Conservation (phyloP, 2,113 vertebrate species). For the Tricholaema leucomelas region DNA sequence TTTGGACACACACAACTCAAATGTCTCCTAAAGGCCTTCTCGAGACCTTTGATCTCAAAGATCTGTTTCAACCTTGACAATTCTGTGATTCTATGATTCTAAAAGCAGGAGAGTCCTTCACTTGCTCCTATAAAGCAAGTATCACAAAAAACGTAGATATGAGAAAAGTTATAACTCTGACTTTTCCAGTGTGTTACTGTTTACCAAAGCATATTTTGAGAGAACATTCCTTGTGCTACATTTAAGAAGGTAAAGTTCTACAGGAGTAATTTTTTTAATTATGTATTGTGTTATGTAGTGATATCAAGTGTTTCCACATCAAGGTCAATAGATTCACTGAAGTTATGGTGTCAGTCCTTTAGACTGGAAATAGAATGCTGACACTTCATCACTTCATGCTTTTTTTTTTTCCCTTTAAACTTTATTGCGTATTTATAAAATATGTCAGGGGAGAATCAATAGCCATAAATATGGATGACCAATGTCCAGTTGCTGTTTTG, state of each 20-base stretch:
- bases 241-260: neutral
- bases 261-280: neutral
- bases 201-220: neutral
- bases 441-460: neutral
- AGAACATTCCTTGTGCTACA: neutral
- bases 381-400: neutral
- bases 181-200: neutral
- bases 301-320: neutral
- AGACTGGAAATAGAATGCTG: neutral
- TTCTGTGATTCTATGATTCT: too few relatives aligned
- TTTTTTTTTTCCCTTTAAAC: fast-evolving
- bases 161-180: neutral
- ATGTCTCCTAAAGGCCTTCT: too few relatives aligned
- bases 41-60: too few relatives aligned
- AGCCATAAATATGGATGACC: neutral
- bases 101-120: neutral
- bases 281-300: fast-evolving
- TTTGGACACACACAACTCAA: neutral
- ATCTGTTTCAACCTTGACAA: too few relatives aligned
- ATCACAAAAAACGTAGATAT: neutral
- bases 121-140: neutral
- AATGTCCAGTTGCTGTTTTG: neutral
- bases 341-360: neutral
- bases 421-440: neutral
- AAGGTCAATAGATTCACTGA: neutral